Evolutionary conservation across 2,113 vertebrate species (phyloP).

Genomic region (Equus przewalskii): DNA sequence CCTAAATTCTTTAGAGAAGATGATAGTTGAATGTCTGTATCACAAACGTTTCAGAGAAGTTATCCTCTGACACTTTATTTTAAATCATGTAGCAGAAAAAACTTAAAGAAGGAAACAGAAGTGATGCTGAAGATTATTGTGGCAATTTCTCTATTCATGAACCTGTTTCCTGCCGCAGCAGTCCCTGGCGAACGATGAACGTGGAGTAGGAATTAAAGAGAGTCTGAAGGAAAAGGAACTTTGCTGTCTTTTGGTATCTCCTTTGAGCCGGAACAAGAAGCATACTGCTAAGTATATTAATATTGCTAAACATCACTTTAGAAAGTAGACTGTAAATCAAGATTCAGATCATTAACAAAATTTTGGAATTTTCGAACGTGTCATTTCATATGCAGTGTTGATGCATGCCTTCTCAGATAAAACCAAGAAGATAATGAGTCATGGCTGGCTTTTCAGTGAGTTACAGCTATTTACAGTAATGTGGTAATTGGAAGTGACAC

Average conservation of each 20-base stretch:
- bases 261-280: background rate
- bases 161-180: background rate
- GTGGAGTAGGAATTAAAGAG: background rate
- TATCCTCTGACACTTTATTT: background rate
- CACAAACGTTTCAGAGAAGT: background rate
- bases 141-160: background rate
- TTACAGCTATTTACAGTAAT: slow-evolving; percentile 64
- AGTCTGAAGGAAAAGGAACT: background rate
- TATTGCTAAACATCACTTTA: background rate
- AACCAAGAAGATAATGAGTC: slow-evolving; percentile 64
- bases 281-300: background rate
- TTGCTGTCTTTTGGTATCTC: background rate
- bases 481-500: slow-evolving; percentile 69
- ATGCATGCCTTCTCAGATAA: slow-evolving; percentile 47
- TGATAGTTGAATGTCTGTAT: background rate
- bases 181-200: background rate
- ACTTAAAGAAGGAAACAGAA: background rate
- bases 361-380: slow-evolving; percentile 48
- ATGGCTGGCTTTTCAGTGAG: background rate
- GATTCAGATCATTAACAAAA: slow-evolving; percentile 4
- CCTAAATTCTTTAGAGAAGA: background rate
- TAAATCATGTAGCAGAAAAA: background rate
- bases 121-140: background rate
- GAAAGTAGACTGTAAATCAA: slow-evolving; percentile 30
- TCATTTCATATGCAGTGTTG: background rate